Base-by-base conservation (phyloP, 2,113 vertebrate genomes). In the Lathamus discolor region DNA sequence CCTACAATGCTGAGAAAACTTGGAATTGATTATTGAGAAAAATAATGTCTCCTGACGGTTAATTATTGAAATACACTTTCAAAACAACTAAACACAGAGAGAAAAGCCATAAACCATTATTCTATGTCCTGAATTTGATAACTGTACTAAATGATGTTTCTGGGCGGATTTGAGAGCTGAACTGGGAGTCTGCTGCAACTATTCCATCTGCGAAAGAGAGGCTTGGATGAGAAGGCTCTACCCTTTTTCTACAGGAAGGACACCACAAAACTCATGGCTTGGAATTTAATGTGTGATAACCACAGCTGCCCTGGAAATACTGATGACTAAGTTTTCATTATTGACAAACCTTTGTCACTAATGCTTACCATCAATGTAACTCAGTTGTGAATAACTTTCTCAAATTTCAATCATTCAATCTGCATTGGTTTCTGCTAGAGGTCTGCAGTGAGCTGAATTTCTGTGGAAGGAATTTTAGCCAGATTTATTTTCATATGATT, bases 351-450 rank as follows among this genome's bases (percentile, higher is more conserved):
- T 51, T 8, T 80, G 46, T 67, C 73, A 62, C 44, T 14, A 28
- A 12, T 9, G 10, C 25, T 81, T 76, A 77, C 22, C 16, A n/a
- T 17, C 33, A 75, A 49, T 0, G 0, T 22, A 41, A n/a, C 35
- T 79, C 28, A 29, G 28, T 9, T 44, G 57, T 0, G 0, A 69
- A 16, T 24, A 67, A 39, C 29, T 52, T 51, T 41, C 27, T 22
- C 49, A 64, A 35, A 70, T 54, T 66, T 46, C 46, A 55, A 15
- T 33, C 23, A 23, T 64, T 81, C 23, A 41, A 61, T 22, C 28
- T 41, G 44, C 57, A 68, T 18, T 14, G 82, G n/a, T 28, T n/a
- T 73, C 48, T 82, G 29, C 64, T 46, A 72, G 29, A 86, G 10
- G 12, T 68, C 37, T 66, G 33, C 66, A 86, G 15, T 15, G 51